A percentile compares a stretch with the other conserved stretches of the same genome.
Evolutionary conservation across 30 jellyfish, hydroid and myxozoan species (phyloP).

Genomic region (Chrysaora quinquecirrha): DNA sequence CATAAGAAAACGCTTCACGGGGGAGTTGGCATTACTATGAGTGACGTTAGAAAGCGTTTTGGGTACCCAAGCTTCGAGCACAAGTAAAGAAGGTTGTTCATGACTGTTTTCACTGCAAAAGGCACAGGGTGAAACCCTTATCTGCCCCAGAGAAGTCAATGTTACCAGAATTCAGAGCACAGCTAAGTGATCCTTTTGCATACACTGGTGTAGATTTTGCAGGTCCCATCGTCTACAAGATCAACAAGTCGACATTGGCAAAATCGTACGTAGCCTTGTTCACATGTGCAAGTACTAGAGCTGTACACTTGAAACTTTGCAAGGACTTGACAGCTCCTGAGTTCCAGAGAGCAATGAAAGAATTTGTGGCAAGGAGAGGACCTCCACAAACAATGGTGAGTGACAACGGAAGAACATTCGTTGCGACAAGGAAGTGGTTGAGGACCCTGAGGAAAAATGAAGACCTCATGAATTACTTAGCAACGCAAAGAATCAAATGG

Average conservation of each 20-base stretch:
- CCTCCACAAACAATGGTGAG: constrained; percentile 42
- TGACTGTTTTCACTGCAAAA: constrained; percentile 32
- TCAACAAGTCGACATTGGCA: not conserved
- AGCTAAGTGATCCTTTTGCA: constrained; percentile 18
- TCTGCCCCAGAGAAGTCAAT: constrained; percentile 39
- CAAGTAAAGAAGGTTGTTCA: constrained; percentile 41
- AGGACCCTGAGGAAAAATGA: constrained; percentile 29
- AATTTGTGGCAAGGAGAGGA: constrained; percentile 55
- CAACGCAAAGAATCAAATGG: constrained; percentile 54
- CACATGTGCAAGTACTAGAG: constrained; percentile 44
- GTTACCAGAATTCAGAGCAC: constrained; percentile 46
- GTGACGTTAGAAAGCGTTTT: constrained; percentile 25
- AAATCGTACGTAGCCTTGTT: constrained; percentile 44
- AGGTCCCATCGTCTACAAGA: constrained; percentile 39
- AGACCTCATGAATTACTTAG: constrained; percentile 29
- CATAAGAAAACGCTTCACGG: constrained; percentile 45
- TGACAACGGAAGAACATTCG: constrained; percentile 48
- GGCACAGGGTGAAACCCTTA: constrained; percentile 48
- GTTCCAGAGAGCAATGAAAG: constrained; percentile 34
- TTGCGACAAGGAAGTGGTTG: constrained; percentile 42
- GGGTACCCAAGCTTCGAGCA: constrained; percentile 57
- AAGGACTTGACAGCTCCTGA: constrained; percentile 16
- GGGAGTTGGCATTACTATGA: constrained; percentile 49
- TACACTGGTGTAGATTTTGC: constrained; percentile 44
- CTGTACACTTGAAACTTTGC: constrained; percentile 36